Conservation (phyloP, 1,140 invertebrate species). For the Sinella curviseta region DNA sequence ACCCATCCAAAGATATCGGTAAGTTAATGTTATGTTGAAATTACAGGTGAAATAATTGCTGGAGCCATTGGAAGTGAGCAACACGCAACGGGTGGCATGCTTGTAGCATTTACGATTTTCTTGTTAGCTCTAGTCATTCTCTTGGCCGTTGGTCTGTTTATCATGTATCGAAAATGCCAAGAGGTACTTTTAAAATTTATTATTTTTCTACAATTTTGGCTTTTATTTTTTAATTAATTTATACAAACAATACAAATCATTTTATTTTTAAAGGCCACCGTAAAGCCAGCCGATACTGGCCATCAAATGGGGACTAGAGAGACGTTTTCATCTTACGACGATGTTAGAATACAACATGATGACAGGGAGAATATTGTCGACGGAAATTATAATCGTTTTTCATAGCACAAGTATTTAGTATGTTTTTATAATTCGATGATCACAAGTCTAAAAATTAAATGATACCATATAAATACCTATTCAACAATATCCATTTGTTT, state of each 20-base stretch:
- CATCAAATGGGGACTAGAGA: slow-evolving; percentile 35
- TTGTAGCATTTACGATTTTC: slow-evolving; percentile 34
- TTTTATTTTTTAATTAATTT: no score
- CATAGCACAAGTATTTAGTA: background rate
- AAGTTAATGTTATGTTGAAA: background rate
- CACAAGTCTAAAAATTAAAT: no score
- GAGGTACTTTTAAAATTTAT: slow-evolving; percentile 27
- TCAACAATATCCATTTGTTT: no score
- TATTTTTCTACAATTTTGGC: background rate
- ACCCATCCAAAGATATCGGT: slow-evolving; percentile 17
- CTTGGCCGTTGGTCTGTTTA: slow-evolving; percentile 29
- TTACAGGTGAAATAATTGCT: slow-evolving; percentile 12
- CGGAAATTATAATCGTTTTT: slow-evolving; percentile 31
- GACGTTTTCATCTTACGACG: slow-evolving; percentile 34
- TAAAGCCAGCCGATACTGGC: slow-evolving; percentile 25
- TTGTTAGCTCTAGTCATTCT: slow-evolving; percentile 38
- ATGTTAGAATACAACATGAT: slow-evolving; percentile 31
- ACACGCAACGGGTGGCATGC: slow-evolving; percentile 6
- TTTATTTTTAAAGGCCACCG: slow-evolving; percentile 10
- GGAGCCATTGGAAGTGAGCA: slow-evolving; percentile 21
- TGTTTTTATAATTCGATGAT: background rate
- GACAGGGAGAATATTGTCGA: slow-evolving; percentile 38
- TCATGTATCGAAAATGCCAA: slow-evolving; percentile 38
- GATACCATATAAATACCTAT: no score
- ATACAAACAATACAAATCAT: background rate